Base-by-base conservation (phyloP, 2,113 vertebrate species). In the Brachyhypopomus gauderio region DNA sequence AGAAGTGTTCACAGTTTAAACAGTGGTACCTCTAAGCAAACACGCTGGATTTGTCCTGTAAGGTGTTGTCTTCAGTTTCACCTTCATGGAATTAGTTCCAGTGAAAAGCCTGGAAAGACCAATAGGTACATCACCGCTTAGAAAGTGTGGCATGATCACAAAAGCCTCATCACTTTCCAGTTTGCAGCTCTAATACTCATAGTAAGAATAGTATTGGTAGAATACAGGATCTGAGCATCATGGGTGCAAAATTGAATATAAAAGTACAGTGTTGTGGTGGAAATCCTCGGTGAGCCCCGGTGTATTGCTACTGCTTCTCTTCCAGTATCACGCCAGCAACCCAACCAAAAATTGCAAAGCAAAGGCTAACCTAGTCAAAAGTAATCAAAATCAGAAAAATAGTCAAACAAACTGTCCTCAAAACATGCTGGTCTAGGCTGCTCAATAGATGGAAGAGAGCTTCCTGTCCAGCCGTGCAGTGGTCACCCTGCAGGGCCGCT, bases 381-480 rank as follows among this genome's bases (percentile, higher is more conserved):
- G 75, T 38, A 73, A 56, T 19, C 6, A 27, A 78, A 41, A 81
- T 59, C 30, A 67, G 38, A 71, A 75, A 76, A 30, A 73, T 38
- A 79, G 52, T 67, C 30, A 59, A 80, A 79, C 67, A 16, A 75
- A 25, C 75, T 41, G 41, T 70, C 36, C 14, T 70, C 66, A 70
- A 19, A 70, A 4, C 19, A 20, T 70, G 41, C 89, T 89, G 25
- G 74, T 89, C 90, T 87, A 89, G 91, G 89, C 88, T 89, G 79
- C 91, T 80, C 85, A 84, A 67, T 23, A 8, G 91, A 92, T 91
- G 91, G 90, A 92, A 92, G 91, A 93, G 91, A 92, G 89, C 87
- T 93, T 91, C 94, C 92, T 94, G 88, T 89, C 93, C 94, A 95
- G 94, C 93, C 95, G 96, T 94, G 95, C 94, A 94, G 90, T 93